Conservation (phyloP, 2,888 invertebrate species). For the Morpho deidamia region DNA sequence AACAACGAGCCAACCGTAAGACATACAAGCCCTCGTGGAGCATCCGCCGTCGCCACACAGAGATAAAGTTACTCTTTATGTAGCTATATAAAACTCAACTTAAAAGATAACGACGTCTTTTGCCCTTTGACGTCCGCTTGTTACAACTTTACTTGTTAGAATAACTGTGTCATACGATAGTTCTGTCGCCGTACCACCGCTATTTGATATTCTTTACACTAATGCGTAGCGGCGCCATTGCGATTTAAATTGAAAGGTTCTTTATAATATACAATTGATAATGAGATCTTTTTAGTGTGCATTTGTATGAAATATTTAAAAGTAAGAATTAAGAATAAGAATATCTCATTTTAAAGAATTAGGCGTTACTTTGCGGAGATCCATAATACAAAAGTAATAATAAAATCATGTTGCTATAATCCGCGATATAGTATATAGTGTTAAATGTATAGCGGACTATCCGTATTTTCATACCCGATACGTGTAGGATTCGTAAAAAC, state of each 20-base stretch:
- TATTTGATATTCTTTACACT: constrained; percentile 15
- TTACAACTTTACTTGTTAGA: constrained; percentile 33
- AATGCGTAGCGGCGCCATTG: background rate
- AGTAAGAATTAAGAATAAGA: no score
- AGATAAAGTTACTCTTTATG: constrained; percentile 18
- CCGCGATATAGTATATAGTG: no score
- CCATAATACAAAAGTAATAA: no score
- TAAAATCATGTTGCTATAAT: no score
- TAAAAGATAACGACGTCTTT: constrained; percentile 27
- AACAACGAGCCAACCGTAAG: background rate
- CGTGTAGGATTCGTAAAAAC: no score
- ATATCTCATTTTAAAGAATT: no score
- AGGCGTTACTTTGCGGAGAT: no score
- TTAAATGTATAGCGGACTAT: no score
- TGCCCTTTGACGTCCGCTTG: constrained; percentile 26
- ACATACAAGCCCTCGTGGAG: background rate
- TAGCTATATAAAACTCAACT: constrained; percentile 25
- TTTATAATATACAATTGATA: background rate
- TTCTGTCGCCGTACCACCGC: constrained; percentile 12
- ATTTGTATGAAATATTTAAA: no score
- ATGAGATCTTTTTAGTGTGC: no score
- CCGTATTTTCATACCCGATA: no score
- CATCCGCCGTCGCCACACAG: constrained; percentile 11
- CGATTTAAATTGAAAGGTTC: background rate
- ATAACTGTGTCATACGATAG: constrained; percentile 26